Evolutionary conservation across 2,797 vertebrate genomes (phyloP).

Genomic region (Rhinoraja longicauda): DNA sequence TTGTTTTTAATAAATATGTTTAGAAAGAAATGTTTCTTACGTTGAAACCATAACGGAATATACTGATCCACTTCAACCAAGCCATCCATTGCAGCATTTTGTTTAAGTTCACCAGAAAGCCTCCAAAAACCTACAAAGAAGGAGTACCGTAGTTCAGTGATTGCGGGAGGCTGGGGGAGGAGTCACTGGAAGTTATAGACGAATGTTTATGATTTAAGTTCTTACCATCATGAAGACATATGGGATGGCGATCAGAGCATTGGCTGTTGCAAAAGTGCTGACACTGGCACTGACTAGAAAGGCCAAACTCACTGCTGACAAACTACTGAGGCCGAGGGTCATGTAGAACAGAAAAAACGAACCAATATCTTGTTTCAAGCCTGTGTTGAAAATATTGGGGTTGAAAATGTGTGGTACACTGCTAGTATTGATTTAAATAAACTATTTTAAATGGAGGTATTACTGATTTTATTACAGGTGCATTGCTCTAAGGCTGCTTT

Average conservation of each 20-base stretch:
- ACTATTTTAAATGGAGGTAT: neutral
- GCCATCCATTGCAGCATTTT: conserved; percentile 70
- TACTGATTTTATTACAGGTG: neutral
- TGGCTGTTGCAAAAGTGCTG: conserved; percentile 65
- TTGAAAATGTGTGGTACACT: neutral
- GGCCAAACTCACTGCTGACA: conserved; percentile 62
- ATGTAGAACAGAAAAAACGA: conserved; percentile 61
- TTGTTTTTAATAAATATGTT: neutral
- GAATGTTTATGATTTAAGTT: neutral
- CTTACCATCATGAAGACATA: conserved; percentile 76
- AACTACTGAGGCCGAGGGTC: conserved; percentile 63
- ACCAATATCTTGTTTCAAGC: conserved; percentile 55
- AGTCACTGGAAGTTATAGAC: neutral
- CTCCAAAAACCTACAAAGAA: conserved; percentile 63
- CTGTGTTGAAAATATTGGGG: conserved; percentile 45
- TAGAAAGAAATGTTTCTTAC: conserved; percentile 45
- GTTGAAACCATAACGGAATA: conserved; percentile 68
- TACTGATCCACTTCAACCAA: conserved; percentile 70
- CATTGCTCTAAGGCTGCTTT: neutral
- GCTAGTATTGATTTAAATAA: neutral
- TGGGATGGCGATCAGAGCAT: conserved; percentile 64
- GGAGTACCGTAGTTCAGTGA: neutral
- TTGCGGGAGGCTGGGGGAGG: neutral
- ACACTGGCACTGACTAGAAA: conserved; percentile 68
- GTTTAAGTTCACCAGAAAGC: conserved; percentile 68